Evolutionary conservation across 2,113 vertebrate species (phyloP), one percentile per base, ranked within the genome.

Genomic region (Varanus salvator): DNA sequence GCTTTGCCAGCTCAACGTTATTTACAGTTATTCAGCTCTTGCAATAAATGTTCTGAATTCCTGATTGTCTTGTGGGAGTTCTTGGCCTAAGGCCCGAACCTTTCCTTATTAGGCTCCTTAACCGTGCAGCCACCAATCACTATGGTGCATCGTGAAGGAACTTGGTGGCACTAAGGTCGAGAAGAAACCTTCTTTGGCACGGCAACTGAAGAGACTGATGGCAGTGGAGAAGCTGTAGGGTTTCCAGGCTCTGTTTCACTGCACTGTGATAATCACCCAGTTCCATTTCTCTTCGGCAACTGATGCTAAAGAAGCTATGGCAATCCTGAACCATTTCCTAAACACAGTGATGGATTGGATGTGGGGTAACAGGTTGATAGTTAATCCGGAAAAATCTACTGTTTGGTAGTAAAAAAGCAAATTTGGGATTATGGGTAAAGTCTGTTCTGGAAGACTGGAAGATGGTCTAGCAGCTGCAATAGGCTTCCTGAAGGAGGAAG

Each of bases 41-140:
- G 98, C 98, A 99, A 99, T 99, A 99, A 99, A 99, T 99, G 98
- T 99, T 99, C 98, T 98, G 97, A 99, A 98, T 98, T 98, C 94
- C 96, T 95, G 96, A 96, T 95, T 97, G 97, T 96, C 97, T 93
- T 97, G 96, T 97, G 96, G 97, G 94, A 96, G 96, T 98, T 96
- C 91, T 97, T 97, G 95, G 92, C 92, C 91, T 96, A 87, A 68
- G 91, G 93, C 86, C n/a, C 21, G 84, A 86, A 66, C 92, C 87
- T 85, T 92, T 54, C 44, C 89, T 84, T 14, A n/a, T 23, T 80
- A 57, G 57, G 78, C 78, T 29, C 50, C 31, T 52, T 31, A 54
- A 80, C 48, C 21, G 29, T 60, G 11, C 60, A 15, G 17, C 60
- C 19, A 8, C 25, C 44, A 68, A 34, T 84, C 23, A 11, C 38